These are phyloP conservation scores for Pelecanus crispus DNA, from an alignment of 2,113 vertebrate genomes.

Conservation along the genomic window DNA sequence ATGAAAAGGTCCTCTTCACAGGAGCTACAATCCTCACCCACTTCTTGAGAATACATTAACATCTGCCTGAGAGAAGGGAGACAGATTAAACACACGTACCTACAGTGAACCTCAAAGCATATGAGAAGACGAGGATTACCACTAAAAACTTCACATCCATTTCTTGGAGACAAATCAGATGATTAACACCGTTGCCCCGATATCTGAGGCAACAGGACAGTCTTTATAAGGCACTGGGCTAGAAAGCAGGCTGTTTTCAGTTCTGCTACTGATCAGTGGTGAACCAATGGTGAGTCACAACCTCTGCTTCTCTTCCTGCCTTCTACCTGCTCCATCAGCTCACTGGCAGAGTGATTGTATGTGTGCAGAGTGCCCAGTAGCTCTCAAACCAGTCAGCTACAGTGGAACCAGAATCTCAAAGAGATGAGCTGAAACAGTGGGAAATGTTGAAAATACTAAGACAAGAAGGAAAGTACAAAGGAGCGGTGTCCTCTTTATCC, in stretches of 20 bases:
- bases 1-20: constrained; percentile 98
- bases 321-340: neutral
- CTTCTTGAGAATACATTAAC: constrained; percentile 95
- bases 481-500: neutral
- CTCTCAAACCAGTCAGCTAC: neutral
- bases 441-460: neutral
- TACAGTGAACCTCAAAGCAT: neutral
- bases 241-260: neutral
- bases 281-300: neutral
- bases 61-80: constrained; percentile 80
- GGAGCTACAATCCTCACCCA: constrained; percentile 86
- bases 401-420: neutral
- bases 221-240: neutral
- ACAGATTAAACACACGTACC: neutral
- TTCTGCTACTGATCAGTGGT: neutral
- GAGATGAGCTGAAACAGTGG: neutral
- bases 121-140: neutral
- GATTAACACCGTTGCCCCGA: neutral
- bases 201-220: neutral
- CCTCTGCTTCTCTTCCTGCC: neutral
- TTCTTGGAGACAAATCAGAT: neutral
- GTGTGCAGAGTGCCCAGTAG: neutral
- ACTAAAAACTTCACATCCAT: neutral
- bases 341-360: neutral
- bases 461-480: neutral